Evolutionary conservation across 2,797 vertebrate genomes (phyloP).

Genomic region (Macropus fuliginosus): DNA sequence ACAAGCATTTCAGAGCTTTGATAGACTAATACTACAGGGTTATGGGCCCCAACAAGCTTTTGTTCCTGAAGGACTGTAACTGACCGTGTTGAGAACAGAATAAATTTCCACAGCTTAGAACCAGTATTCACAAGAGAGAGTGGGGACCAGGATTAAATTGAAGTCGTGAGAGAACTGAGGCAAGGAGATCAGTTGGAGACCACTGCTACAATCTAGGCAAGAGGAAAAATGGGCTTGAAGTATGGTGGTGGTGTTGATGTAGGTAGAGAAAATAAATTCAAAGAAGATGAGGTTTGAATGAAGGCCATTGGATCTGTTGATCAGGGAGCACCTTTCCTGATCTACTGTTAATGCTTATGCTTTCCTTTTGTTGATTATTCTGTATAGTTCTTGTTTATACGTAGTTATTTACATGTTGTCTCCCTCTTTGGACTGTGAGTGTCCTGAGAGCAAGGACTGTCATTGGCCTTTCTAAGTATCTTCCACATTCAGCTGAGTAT

Average conservation of each 20-base stretch:
- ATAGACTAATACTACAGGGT: not conserved
- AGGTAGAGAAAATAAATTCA: not conserved
- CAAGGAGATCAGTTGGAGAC: not conserved
- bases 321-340: not conserved
- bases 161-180: not conserved
- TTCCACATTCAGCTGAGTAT: not conserved
- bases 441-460: not conserved
- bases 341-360: not conserved
- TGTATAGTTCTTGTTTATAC: not conserved
- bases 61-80: not conserved
- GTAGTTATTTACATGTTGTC: not conserved
- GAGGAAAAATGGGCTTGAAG: not conserved
- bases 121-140: not conserved
- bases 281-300: not conserved
- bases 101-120: not conserved
- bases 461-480: not conserved
- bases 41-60: not conserved
- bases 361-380: not conserved
- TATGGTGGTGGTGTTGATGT: not conserved
- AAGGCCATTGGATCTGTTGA: not conserved
- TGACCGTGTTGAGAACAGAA: not conserved
- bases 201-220: not conserved
- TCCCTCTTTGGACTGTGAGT: not conserved
- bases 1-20: not conserved
- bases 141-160: not conserved